These are phyloP conservation scores for Carassius carassius DNA, from an alignment of 2,113 vertebrate species.

Conservation along the genomic window DNA sequence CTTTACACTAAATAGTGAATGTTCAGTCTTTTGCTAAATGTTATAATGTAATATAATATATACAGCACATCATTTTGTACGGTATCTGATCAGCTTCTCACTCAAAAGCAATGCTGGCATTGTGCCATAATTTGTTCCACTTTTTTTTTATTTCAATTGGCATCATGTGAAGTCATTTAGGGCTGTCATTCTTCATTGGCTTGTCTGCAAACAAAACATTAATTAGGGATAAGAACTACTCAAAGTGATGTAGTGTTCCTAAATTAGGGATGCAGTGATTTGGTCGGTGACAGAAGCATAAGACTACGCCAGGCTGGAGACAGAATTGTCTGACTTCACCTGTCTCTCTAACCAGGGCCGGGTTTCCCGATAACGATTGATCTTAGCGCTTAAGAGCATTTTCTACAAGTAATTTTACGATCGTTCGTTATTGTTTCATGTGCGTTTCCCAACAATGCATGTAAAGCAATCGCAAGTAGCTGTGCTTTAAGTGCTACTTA, in stretches of 20 bases:
- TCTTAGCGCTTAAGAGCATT: too few species aligned
- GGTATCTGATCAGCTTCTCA: not conserved
- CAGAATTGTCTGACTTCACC: not conserved
- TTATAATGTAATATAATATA: too few species aligned
- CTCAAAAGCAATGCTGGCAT: not conserved
- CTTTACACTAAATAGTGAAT: not conserved
- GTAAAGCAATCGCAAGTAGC: too few species aligned
- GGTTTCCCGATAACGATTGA: too few species aligned
- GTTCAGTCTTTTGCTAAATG: too few species aligned
- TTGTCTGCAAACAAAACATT: slow-evolving; percentile 51
- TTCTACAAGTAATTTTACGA: too few species aligned
- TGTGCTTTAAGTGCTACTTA: too few species aligned
- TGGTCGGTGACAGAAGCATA: slow-evolving; percentile 34
- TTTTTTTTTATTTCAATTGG: slow-evolving; percentile 3
- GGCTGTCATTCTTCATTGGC: slow-evolving; percentile 39
- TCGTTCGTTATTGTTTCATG: too few species aligned
- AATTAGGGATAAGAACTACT: slow-evolving; percentile 54
- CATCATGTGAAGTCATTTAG: slow-evolving; percentile 49
- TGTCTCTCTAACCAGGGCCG: not conserved
- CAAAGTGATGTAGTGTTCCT: slow-evolving; percentile 36
- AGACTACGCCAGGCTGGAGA: not conserved
- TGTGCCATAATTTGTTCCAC: not conserved
- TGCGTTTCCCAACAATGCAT: too few species aligned
- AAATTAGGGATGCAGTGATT: slow-evolving; percentile 49
- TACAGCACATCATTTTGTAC: not conserved